Base-by-base conservation (phyloP, 2,888 invertebrate species). In the Agapetus fuscipes region DNA sequence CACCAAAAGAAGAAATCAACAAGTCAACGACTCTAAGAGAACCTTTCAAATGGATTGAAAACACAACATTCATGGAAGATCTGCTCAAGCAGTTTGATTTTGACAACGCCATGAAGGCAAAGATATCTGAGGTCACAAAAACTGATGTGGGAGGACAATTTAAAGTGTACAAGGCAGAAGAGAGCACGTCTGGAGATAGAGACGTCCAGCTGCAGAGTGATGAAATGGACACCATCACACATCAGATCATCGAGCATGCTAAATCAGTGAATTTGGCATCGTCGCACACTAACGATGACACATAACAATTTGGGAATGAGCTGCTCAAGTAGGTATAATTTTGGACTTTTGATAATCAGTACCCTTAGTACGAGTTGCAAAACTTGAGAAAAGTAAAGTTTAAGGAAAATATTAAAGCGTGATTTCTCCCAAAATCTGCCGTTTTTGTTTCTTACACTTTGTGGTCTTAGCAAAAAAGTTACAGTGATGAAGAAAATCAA, bases 211-310 rank as follows among this genome's bases (percentile, higher is more conserved):
- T 29, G 26, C 40, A 46, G 20, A 42, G 46, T 16, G 48, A 53
- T 30, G 49, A 43, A n/a, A 56, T 60, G 29, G 56, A 61, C 46
- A 52, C 56, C 37, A 41, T 61, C 15, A 58, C 63, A 3, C 46
- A 58, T 37, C 58, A 61, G 29, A 52, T 66, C 31, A 52, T 65
- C 1, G 59, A 62, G 48, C 61, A 67, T 51, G 65, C 61, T 5
- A 56, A 56, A 52, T 53, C 54, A 29, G 55, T 59, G 30, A 36
- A 43, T 41, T 20, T 39, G 7, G 30, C 11, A 11, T 11, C 24
- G 29, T 11, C 15, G 39, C 9, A 34, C 20, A n/a, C n/a, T n/a
- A n/a, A n/a, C n/a, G n/a, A n/a, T n/a, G n/a, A n/a, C n/a, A n/a
- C n/a, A n/a, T n/a, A n/a, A n/a, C n/a, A n/a, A n/a, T n/a, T n/a